A percentile compares a stretch with the other conserved stretches of the same genome.
Conservation (phyloP, 2,797 vertebrate genomes). For the Bucorvus abyssinicus region DNA sequence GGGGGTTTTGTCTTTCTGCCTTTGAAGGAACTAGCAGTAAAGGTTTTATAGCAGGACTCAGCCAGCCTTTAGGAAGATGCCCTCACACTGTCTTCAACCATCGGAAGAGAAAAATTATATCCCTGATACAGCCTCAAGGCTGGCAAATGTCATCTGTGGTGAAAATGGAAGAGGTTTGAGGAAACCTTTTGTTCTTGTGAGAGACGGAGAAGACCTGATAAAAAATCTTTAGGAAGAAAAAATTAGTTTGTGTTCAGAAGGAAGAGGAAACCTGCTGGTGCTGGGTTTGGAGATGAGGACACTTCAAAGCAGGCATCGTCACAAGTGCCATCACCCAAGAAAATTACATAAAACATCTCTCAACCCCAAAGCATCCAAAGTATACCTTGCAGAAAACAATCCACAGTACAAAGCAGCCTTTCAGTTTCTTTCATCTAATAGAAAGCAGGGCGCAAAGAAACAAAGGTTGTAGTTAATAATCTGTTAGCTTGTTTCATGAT, state of each 20-base stretch:
- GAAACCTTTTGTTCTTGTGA: neutral
- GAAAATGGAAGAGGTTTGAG: neutral
- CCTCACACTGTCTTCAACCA: neutral
- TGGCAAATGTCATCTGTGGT: neutral
- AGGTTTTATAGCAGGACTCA: neutral
- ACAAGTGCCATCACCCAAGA: neutral
- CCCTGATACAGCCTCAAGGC: accelerated
- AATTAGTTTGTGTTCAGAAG: neutral
- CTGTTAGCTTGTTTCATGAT: neutral
- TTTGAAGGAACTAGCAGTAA: neutral
- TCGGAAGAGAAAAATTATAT: neutral
- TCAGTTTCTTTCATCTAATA: neutral
- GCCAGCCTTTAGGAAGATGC: neutral
- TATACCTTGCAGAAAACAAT: neutral
- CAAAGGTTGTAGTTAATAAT: neutral
- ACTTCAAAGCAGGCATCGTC: neutral
- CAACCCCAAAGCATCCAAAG: neutral
- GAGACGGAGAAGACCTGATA: neutral
- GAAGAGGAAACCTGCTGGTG: neutral
- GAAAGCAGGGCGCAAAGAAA: neutral
- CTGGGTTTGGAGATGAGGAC: neutral
- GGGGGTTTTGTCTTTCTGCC: neutral
- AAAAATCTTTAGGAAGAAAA: neutral
- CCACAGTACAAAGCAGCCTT: neutral
- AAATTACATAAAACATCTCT: neutral